These are phyloP conservation scores for Anguilla pacifica DNA, from an alignment of 2,797 vertebrate genomes.

Conservation along the genomic window DNA sequence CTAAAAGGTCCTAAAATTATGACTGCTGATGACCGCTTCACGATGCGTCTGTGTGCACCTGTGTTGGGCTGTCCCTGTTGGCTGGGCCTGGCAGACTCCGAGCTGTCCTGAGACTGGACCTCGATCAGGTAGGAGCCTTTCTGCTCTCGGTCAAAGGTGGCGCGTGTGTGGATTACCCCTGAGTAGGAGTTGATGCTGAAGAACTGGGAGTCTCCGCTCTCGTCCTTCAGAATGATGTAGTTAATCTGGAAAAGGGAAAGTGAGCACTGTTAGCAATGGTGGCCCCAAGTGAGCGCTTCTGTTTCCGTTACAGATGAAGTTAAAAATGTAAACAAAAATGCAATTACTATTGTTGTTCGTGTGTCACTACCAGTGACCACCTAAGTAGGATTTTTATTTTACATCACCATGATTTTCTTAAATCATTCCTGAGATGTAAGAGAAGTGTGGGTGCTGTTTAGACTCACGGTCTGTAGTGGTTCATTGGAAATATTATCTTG, in stretches of 20 bases:
- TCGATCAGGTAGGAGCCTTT: conserved; percentile 86
- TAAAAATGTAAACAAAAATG: neutral
- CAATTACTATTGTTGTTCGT: neutral
- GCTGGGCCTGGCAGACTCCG: conserved; percentile 80
- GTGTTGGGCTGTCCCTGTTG: conserved; percentile 84
- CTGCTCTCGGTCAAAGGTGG: conserved; percentile 86
- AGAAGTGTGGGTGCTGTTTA: neutral
- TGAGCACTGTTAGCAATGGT: conserved; percentile 12
- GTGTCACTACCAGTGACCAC: neutral
- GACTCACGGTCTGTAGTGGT: too few species aligned
- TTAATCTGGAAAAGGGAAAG: conserved; percentile 54
- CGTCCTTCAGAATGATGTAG: conserved; percentile 80
- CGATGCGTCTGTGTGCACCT: conserved; percentile 61
- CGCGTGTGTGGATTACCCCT: conserved; percentile 73
- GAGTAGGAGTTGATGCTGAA: conserved; percentile 78
- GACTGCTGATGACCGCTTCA: too few species aligned
- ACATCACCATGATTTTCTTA: neutral
- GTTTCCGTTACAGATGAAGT: neutral
- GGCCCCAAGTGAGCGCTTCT: neutral
- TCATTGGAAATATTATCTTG: too few species aligned
- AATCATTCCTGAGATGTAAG: neutral
- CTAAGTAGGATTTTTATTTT: neutral
- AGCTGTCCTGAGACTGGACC: conserved; percentile 84
- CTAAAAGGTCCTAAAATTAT: neutral
- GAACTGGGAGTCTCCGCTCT: conserved; percentile 80